phyloP scores from a whole-genome alignment of 2,113 vertebrate genomes.

The Heteronetta atricapilla region DNA sequence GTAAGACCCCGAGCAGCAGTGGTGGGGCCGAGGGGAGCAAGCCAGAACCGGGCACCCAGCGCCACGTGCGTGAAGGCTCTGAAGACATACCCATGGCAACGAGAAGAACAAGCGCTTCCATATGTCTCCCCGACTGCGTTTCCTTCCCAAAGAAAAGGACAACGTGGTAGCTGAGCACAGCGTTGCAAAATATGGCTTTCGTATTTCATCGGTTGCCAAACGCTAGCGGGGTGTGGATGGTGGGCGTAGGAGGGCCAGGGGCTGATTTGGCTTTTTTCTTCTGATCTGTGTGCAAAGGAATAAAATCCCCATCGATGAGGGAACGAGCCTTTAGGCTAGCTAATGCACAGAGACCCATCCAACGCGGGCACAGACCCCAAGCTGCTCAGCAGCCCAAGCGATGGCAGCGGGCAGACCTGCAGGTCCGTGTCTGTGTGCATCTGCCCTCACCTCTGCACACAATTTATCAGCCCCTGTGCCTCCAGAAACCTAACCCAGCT shows the following conservation, averaged over 20 bases:
- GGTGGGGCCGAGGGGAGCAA: background rate
- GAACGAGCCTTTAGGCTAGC: background rate
- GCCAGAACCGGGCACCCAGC: background rate
- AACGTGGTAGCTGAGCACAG: constrained; percentile 12
- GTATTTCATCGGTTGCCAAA: constrained; percentile 48
- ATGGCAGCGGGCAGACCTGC: background rate
- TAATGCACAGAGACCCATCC: background rate
- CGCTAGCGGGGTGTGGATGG: background rate
- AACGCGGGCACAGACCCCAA: background rate
- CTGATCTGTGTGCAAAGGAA: background rate
- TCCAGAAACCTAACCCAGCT: background rate
- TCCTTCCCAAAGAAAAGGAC: constrained; percentile 57
- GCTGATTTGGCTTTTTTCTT: background rate
- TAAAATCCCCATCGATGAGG: background rate
- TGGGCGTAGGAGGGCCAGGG: background rate
- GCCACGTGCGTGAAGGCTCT: background rate
- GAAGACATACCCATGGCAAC: constrained; percentile 59
- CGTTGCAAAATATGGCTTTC: background rate
- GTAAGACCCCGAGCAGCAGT: background rate
- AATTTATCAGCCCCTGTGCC: background rate
- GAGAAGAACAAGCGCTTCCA: constrained; percentile 65
- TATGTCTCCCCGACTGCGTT: constrained; percentile 40
- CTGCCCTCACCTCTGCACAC: background rate
- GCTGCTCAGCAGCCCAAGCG: background rate
- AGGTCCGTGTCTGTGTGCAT: accelerated